These are phyloP conservation scores for Saguinus imperator DNA, from an alignment of 2,113 vertebrate species.

Conservation along the genomic window DNA sequence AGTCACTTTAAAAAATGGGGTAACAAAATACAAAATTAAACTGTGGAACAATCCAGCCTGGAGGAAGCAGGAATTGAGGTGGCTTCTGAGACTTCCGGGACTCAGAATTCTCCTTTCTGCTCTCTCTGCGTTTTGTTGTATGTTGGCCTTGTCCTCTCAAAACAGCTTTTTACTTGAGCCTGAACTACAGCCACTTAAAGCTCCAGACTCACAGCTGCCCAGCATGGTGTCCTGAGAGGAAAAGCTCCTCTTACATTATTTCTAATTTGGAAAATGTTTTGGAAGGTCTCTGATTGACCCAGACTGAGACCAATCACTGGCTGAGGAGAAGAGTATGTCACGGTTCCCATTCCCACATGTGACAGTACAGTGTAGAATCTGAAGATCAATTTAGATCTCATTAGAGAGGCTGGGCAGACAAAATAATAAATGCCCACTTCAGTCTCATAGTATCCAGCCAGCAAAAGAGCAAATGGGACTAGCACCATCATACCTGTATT, in stretches of 20 bases:
- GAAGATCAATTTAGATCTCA: neutral
- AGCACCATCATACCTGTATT: neutral
- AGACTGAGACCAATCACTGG: neutral
- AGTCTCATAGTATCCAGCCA: neutral
- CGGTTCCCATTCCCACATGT: neutral
- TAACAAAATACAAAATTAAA: neutral
- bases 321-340: neutral
- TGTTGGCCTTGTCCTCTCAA: neutral
- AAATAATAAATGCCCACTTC: neutral
- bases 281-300: neutral
- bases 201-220: neutral
- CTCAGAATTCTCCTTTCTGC: neutral
- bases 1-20: neutral
- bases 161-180: neutral
- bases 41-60: neutral
- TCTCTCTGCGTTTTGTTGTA: neutral
- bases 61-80: neutral
- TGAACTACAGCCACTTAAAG: neutral
- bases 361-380: neutral
- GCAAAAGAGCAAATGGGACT: neutral
- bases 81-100: neutral
- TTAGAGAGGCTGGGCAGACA: neutral
- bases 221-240: neutral
- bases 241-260: neutral
- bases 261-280: conserved; percentile 3